phyloP scores from a whole-genome alignment of 2,888 invertebrate genomes.

The Drosophila monieri region DNA sequence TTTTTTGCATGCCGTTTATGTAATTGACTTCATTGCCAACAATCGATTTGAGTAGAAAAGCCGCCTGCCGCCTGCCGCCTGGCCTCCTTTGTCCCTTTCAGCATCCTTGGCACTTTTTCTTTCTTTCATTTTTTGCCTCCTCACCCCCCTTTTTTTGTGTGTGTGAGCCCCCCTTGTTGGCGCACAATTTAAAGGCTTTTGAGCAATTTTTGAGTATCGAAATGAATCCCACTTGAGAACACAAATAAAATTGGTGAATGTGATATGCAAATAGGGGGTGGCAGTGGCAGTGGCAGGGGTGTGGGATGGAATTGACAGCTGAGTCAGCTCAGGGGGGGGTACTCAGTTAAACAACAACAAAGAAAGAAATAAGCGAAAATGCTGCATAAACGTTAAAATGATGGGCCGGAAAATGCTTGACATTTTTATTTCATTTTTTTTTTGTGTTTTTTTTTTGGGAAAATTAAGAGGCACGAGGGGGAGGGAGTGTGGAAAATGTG shows the following conservation, averaged over 20 bases:
- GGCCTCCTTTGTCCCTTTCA: constrained; percentile 15
- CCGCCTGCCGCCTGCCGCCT: constrained; percentile 17
- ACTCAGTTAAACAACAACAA: background rate
- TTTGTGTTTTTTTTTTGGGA: background rate
- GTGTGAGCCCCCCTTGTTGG: constrained; percentile 17
- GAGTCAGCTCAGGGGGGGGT: constrained; percentile 21
- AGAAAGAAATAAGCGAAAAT: constrained; percentile 25
- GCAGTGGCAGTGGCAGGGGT: constrained; percentile 6
- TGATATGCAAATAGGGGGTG: constrained; percentile 40
- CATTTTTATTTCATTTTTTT: background rate
- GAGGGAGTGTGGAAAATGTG: background rate
- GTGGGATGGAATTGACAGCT: constrained; percentile 30
- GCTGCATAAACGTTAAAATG: constrained; percentile 32
- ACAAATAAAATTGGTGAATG: constrained; percentile 40
- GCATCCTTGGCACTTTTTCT: constrained; percentile 10
- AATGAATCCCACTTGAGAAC: constrained; percentile 46
- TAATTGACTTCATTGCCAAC: constrained; percentile 79
- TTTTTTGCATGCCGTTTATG: constrained; percentile 54
- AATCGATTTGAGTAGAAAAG: constrained; percentile 61
- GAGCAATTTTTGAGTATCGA: constrained; percentile 41
- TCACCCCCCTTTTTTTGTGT: background rate
- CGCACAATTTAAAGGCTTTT: constrained; percentile 47
- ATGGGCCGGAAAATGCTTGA: constrained; percentile 5
- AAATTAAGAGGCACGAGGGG: background rate
- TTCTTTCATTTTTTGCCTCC: background rate